Evolutionary conservation across 2,797 vertebrate species (phyloP).

Genomic region (Arnoldichthys spilopterus): DNA sequence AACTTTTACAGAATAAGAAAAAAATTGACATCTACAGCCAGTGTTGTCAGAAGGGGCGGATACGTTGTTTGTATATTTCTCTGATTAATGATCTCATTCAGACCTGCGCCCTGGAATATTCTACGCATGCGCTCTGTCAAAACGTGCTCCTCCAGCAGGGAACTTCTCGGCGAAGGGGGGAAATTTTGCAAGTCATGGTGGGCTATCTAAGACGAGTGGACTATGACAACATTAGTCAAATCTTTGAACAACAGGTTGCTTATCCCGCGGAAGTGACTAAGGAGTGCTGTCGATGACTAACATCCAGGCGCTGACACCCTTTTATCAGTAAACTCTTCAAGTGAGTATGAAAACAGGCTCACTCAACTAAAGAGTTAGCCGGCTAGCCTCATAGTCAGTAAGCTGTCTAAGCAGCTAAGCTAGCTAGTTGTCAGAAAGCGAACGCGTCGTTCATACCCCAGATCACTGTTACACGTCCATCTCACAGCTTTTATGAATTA

Average conservation of each 20-base stretch:
- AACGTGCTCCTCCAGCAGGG: conserved; percentile 78
- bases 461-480: background rate
- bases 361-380: conserved; percentile 54
- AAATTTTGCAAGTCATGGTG: conserved; percentile 88
- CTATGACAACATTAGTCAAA: conserved; percentile 59
- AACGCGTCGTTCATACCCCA: background rate
- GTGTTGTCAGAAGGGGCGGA: background rate
- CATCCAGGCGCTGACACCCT: conserved; percentile 56
- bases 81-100: conserved; percentile 54
- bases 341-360: conserved; percentile 72
- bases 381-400: conserved; percentile 33
- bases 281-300: conserved; percentile 41
- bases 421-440: conserved; percentile 27
- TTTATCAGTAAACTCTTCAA: conserved; percentile 56
- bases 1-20: background rate
- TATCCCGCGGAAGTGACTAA: conserved; percentile 32
- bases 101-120: conserved; percentile 77
- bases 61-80: conserved; percentile 13
- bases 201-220: conserved; percentile 78
- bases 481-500: background rate
- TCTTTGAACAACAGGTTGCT: conserved; percentile 57
- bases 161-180: conserved; percentile 73
- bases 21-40: background rate
- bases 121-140: conserved; percentile 81
- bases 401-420: conserved; percentile 36